phyloP scores from a whole-genome alignment of 2,113 vertebrate species.

The Tylochromis polylepis region DNA sequence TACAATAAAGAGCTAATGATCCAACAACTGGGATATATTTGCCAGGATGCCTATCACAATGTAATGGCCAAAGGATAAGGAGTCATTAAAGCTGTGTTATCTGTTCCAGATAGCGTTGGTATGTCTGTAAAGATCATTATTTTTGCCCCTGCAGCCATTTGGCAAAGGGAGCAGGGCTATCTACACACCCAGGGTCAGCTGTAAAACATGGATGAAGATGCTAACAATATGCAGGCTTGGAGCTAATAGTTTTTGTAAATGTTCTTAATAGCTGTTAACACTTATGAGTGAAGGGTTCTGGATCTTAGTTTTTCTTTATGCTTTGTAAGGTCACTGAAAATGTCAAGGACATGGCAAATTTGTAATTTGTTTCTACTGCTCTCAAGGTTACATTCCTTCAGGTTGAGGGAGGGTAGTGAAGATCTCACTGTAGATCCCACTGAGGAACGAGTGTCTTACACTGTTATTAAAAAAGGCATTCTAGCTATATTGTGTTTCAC shows the following conservation, averaged over 20 bases:
- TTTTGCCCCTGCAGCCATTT: slow-evolving; percentile 74
- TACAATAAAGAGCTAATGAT: slow-evolving; percentile 71
- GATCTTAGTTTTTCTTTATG: slow-evolving; percentile 39
- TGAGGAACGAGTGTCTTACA: neutral
- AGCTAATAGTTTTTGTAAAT: slow-evolving; percentile 69
- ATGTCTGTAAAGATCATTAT: slow-evolving; percentile 78
- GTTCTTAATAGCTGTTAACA: slow-evolving; percentile 58
- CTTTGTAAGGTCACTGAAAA: slow-evolving; percentile 36
- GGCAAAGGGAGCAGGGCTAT: slow-evolving; percentile 53
- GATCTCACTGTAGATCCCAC: neutral
- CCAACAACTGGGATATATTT: slow-evolving; percentile 68
- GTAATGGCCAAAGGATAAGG: slow-evolving; percentile 71
- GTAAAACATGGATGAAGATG: slow-evolving; percentile 57
- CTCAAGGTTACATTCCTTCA: neutral
- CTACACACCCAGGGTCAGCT: slow-evolving; percentile 59
- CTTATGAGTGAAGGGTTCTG: slow-evolving; percentile 31
- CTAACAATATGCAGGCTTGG: slow-evolving; percentile 36
- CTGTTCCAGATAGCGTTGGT: slow-evolving; percentile 74
- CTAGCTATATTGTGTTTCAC: neutral
- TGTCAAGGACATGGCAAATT: slow-evolving; percentile 7
- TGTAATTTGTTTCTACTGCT: neutral
- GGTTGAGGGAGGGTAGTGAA: neutral
- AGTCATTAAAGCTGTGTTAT: slow-evolving; percentile 74
- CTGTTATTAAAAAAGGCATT: neutral
- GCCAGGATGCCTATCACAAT: slow-evolving; percentile 59